A percentile compares a stretch with the other conserved stretches of the same genome.
Evolutionary conservation across 1,140 invertebrate species (phyloP).

Genomic region (Schmidtea mediterranea): DNA sequence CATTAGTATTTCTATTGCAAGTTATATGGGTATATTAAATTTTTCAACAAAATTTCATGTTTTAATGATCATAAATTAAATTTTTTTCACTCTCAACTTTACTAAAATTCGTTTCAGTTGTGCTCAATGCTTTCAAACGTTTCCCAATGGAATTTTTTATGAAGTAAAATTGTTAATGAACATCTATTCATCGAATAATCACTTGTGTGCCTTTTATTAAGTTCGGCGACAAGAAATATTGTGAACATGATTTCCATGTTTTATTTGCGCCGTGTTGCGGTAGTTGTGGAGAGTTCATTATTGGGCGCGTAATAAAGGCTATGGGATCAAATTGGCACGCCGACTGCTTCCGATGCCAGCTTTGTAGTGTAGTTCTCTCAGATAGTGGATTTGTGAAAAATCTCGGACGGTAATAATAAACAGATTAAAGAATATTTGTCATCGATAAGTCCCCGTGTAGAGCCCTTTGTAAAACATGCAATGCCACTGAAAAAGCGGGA

Average conservation of each 20-base stretch:
- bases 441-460: slow-evolving; percentile 16
- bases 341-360: slow-evolving; percentile 74
- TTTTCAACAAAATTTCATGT: too few species aligned
- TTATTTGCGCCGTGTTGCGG: slow-evolving; percentile 89
- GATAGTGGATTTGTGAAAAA: slow-evolving; percentile 90
- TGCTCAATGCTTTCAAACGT: slow-evolving; percentile 88
- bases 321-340: slow-evolving; percentile 98
- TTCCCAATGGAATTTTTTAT: slow-evolving; percentile 88
- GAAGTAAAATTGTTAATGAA: slow-evolving; percentile 32
- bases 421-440: background rate
- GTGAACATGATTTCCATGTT: slow-evolving; percentile 94
- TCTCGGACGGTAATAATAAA: slow-evolving; percentile 31
- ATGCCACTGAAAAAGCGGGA: slow-evolving; percentile 70
- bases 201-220: too few species aligned
- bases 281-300: slow-evolving; percentile 84
- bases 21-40: too few species aligned
- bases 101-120: too few species aligned
- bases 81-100: too few species aligned
- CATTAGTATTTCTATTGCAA: too few species aligned
- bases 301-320: slow-evolving; percentile 85
- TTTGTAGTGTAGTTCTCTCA: slow-evolving; percentile 62
- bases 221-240: slow-evolving; percentile 94
- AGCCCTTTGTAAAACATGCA: slow-evolving; percentile 83
- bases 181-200: too few species aligned
- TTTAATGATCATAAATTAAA: slow-evolving; percentile 1